Evolutionary conservation across 2,888 invertebrate species (phyloP).

Genomic region (Apotomis capreana): DNA sequence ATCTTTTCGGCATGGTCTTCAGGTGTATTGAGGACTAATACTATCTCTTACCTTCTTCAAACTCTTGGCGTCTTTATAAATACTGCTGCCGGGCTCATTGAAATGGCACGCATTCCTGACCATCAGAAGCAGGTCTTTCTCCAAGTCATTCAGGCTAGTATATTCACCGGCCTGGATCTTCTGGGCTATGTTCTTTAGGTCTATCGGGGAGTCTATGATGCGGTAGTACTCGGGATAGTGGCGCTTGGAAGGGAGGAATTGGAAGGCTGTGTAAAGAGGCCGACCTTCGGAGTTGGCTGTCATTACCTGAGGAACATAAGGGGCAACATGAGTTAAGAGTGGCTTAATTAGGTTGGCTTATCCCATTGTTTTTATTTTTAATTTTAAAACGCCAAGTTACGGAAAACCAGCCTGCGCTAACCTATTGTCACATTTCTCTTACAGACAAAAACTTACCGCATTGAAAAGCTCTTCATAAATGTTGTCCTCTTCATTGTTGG

Average conservation of each 20-base stretch:
- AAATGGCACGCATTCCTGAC: constrained; percentile 97
- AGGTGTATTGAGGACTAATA: neutral
- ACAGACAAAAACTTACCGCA: constrained; percentile 78
- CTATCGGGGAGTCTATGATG: constrained; percentile 96
- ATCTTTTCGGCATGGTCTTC: too few relatives aligned
- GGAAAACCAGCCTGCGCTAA: too few relatives aligned
- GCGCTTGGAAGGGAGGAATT: constrained; percentile 95
- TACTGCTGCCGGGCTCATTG: constrained; percentile 98
- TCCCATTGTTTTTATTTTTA: too few relatives aligned
- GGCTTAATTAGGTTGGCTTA: neutral
- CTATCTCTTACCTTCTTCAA: constrained; percentile 88
- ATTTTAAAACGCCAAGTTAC: too few relatives aligned
- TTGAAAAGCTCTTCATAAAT: constrained; percentile 95
- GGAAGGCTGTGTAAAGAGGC: constrained; percentile 93
- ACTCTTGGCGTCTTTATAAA: constrained; percentile 96
- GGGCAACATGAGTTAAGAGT: neutral
- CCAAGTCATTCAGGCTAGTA: constrained; percentile 89
- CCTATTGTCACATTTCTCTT: too few relatives aligned
- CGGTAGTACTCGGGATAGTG: constrained; percentile 98
- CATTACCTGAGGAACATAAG: constrained; percentile 83
- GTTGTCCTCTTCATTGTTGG: constrained; percentile 89
- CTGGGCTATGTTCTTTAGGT: constrained; percentile 95
- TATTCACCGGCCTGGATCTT: constrained; percentile 95
- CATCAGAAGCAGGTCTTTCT: constrained; percentile 94
- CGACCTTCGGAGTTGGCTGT: constrained; percentile 93